Evolutionary conservation across 2,113 vertebrate genomes (phyloP), one percentile per base, ranked within the genome.

Genomic region (Pampusana beccarii): DNA sequence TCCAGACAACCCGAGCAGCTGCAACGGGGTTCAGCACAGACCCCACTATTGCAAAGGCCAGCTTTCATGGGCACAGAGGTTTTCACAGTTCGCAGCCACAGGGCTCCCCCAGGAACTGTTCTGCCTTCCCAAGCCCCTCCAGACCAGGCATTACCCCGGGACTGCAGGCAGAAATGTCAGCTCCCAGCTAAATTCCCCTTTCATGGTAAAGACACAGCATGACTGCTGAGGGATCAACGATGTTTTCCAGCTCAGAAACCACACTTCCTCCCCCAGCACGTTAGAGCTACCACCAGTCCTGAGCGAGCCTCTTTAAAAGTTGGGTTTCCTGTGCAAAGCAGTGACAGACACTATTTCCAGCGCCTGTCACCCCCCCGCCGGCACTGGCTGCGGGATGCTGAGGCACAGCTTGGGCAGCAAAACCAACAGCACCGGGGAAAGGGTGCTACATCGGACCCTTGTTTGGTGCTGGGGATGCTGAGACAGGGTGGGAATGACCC

Each of bases 181-280:
- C 19, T 31, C 10, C 42, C 36, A 24, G 31, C 24, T 67, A 10
- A 75, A 67, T 31, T 17, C 19, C 6, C 16, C 64, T 46, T 51
- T 38, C 34, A 5, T 64, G 10, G 25, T 56, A 62, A 64, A 60
- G 50, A 5, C 28, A 67, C 25, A 28, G 34, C 58, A 65, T 9
- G 19, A 53, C 40, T 78, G 20, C 46, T 42, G 33, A 81, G 24
- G 16, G n/a, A 57, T 33, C 25, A 78, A 4, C 0, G 0, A 23
- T 7, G 19, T 66, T 69, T 93, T 69, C 46, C 79, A 57, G 34
- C 40, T 62, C 5, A 2, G 40, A 88, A 73, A 34, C 15, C 13
- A 65, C 25, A 38, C 6, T 33, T 60, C 13, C 13, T 36, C n/a
- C 18, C 28, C 25, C 15, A 0, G 1, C 16, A 34, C 5, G 0